These are phyloP conservation scores for Ophraella communa DNA, from an alignment of 2,888 invertebrate genomes.

Conservation along the genomic window DNA sequence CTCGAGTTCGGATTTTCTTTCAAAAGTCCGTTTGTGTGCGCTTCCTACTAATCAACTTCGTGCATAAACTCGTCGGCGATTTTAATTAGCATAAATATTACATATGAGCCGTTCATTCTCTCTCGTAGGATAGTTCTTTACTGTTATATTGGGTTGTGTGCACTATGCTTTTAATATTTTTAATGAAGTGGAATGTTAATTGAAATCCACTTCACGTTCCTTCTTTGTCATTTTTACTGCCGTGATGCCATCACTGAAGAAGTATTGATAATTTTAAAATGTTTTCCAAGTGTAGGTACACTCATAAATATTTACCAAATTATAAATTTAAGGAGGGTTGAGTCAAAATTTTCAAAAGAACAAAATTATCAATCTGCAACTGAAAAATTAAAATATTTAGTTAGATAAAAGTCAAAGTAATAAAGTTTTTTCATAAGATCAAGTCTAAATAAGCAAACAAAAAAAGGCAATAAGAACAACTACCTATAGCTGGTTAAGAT, in stretches of 20 bases:
- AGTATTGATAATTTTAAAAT: no score
- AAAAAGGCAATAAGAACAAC: no score
- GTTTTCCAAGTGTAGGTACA: no score
- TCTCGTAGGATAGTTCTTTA: neutral
- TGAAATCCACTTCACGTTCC: neutral
- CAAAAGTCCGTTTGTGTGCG: neutral
- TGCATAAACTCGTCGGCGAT: neutral
- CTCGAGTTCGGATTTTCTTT: constrained; percentile 38
- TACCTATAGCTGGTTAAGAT: no score
- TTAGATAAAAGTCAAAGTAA: no score
- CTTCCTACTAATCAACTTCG: neutral
- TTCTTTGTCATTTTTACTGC: neutral
- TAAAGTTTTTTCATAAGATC: no score
- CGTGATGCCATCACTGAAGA: neutral
- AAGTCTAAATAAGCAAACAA: no score
- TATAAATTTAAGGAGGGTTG: no score
- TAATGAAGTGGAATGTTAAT: neutral
- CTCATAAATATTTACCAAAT: no score
- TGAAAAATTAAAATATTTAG: no score
- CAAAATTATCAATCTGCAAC: no score
- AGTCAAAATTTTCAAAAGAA: no score
- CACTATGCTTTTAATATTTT: neutral
- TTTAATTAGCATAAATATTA: neutral
- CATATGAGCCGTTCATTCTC: neutral
- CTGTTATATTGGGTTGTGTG: neutral